Percentiles rank a stretch among this genome's conserved stretches.
Evolutionary conservation across 2,113 vertebrate genomes (phyloP).

Genomic region (Tupaia tana): DNA sequence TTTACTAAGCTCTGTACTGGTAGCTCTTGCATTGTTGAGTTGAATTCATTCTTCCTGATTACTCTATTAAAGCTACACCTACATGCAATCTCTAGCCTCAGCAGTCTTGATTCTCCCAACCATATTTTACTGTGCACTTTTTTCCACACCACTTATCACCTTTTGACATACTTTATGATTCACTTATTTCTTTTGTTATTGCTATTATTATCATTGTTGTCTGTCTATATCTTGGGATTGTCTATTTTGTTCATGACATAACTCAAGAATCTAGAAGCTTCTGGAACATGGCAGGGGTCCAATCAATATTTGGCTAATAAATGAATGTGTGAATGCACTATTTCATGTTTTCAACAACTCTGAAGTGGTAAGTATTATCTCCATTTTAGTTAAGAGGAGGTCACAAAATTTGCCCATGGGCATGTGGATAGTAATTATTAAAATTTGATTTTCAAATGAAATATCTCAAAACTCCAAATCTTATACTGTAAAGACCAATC

Average conservation of each 20-base stretch:
- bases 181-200: background rate
- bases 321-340: background rate
- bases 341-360: constrained; percentile 22
- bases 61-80: background rate
- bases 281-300: background rate
- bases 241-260: constrained; percentile 1
- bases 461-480: constrained; percentile 9
- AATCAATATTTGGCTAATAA: constrained; percentile 1
- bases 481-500: background rate
- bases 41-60: background rate
- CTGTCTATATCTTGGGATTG: background rate
- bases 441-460: constrained; percentile 23
- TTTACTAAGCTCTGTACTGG: background rate
- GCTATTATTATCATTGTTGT: background rate
- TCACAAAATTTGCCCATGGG: background rate
- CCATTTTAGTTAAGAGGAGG: background rate
- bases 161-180: constrained; percentile 14
- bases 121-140: background rate
- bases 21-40: background rate
- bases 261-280: constrained; percentile 10
- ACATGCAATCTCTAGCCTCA: background rate
- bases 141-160: background rate
- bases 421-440: constrained; percentile 6
- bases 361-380: background rate
- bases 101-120: background rate